phyloP scores from a whole-genome alignment of 2,888 invertebrate genomes.

The Onthophagus sagittarius region DNA sequence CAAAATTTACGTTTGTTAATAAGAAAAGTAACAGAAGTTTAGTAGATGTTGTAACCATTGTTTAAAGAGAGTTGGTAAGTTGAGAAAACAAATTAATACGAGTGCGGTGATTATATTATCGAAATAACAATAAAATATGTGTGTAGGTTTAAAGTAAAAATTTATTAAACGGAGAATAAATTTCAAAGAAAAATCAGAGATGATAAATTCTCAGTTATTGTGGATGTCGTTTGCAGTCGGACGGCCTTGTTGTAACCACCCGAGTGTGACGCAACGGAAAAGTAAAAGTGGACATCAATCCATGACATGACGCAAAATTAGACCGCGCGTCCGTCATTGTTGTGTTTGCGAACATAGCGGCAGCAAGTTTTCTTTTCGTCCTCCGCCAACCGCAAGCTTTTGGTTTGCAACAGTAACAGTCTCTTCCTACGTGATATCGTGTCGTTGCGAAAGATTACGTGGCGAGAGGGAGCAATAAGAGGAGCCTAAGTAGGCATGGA shows the following conservation, averaged over 20 bases:
- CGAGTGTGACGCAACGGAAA: not conserved
- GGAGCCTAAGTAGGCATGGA: not conserved
- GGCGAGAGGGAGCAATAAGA: not conserved
- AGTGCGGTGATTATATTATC: too few species aligned
- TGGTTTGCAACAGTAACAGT: not conserved
- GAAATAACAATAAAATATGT: too few species aligned
- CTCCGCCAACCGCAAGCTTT: not conserved
- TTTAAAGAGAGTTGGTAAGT: too few species aligned
- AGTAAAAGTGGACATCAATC: not conserved
- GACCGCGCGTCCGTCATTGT: not conserved
- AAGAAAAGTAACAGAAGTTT: too few species aligned
- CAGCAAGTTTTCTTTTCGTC: not conserved
- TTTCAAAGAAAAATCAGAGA: too few species aligned
- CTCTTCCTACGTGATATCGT: not conserved
- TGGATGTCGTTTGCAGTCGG: not conserved
- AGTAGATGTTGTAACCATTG: too few species aligned
- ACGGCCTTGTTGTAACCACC: not conserved
- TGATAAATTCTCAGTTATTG: not conserved
- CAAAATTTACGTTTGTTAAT: too few species aligned
- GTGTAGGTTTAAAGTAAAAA: too few species aligned
- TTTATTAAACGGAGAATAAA: too few species aligned
- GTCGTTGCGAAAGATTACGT: not conserved
- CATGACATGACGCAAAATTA: not conserved
- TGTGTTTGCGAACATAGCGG: not conserved
- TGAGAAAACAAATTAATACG: too few species aligned